These are phyloP conservation scores for Ditylenchus weischeri DNA, from an alignment of 2,888 invertebrate genomes.

Conservation along the genomic window DNA sequence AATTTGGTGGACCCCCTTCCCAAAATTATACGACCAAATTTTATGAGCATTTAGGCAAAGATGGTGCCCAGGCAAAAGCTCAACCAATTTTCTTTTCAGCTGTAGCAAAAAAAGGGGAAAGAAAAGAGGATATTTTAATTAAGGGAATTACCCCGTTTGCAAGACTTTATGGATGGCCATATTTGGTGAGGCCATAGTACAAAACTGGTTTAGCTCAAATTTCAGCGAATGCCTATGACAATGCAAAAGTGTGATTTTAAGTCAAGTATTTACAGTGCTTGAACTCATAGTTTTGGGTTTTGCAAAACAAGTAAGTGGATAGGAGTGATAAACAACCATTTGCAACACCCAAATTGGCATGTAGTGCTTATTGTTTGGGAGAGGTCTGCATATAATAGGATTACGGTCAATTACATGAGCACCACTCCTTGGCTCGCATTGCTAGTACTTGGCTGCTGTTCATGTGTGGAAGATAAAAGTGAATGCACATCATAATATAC, in stretches of 20 bases:
- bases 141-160: slow-evolving; percentile 22
- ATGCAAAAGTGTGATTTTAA: too few relatives aligned
- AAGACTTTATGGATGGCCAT: too few relatives aligned
- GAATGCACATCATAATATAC: too few relatives aligned
- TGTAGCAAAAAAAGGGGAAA: background rate
- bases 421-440: background rate
- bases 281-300: too few relatives aligned
- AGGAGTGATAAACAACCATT: slow-evolving; percentile 10
- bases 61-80: slow-evolving; percentile 1
- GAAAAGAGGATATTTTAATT: slow-evolving; percentile 20
- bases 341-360: slow-evolving; percentile 14
- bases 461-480: too few relatives aligned
- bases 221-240: too few relatives aligned
- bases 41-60: slow-evolving; percentile 17
- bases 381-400: slow-evolving; percentile 23
- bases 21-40: slow-evolving; percentile 11
- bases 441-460: background rate
- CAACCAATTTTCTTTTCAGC: background rate
- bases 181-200: too few relatives aligned
- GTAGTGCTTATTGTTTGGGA: slow-evolving; percentile 11
- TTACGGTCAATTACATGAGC: slow-evolving; percentile 40
- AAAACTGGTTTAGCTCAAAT: too few relatives aligned
- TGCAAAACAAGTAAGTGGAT: background rate
- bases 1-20: background rate
- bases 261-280: too few relatives aligned